Evolutionary conservation across 2,113 vertebrate genomes (phyloP).

Genomic region (Chloebia gouldiae): DNA sequence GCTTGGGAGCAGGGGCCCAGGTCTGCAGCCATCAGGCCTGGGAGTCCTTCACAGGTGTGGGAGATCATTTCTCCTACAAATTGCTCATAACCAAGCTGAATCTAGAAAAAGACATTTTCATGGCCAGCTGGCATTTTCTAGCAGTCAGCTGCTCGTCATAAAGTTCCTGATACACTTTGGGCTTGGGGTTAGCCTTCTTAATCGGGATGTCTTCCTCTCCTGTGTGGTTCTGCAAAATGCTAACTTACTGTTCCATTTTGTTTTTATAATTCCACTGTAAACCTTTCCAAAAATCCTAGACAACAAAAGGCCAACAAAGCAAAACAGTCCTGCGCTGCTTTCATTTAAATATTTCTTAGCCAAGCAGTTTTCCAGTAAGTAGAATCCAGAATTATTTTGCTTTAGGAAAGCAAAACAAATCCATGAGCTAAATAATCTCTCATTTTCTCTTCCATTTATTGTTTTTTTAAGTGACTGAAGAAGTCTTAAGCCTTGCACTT

Average conservation of each 20-base stretch:
- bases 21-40: neutral
- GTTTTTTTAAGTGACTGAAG: neutral
- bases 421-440: neutral
- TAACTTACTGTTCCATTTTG: neutral
- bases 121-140: neutral
- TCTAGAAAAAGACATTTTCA: neutral
- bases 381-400: constrained; percentile 30
- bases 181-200: neutral
- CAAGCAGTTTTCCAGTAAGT: constrained; percentile 28
- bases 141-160: neutral
- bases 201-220: neutral
- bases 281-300: constrained; percentile 16
- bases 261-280: constrained; percentile 18
- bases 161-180: neutral
- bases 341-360: constrained; percentile 38
- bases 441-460: neutral
- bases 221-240: neutral
- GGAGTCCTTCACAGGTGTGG: neutral
- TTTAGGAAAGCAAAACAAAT: constrained; percentile 42
- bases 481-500: neutral
- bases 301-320: constrained; percentile 12
- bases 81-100: neutral
- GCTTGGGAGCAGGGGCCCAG: neutral
- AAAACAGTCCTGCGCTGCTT: neutral
- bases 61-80: neutral